Evolutionary conservation across 2,888 invertebrate genomes (phyloP), one percentile per base, ranked within the genome.

Genomic region (Caenorhabditis sp.): DNA sequence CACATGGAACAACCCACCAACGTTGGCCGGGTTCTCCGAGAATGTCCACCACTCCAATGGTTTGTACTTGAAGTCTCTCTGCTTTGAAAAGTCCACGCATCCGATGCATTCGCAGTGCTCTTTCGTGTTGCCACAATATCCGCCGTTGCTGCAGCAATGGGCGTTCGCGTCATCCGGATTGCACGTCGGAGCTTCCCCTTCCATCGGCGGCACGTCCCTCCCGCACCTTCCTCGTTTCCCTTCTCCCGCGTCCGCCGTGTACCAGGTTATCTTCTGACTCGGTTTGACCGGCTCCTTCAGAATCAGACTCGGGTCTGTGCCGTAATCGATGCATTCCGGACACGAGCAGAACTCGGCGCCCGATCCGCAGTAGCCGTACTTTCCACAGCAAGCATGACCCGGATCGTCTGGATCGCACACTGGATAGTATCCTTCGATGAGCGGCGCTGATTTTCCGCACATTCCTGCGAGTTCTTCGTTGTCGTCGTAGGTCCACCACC

Each of bases 321-420:
- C 87, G 56, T 88, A 87, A 53, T 87, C 83, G 2, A 87, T 83
- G 66, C 89, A 89, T 27, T 80, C 84, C 7, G 83, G 78, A 73
- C 89, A 89, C n/a, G 79, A 77, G 71, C 89, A 89, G 77, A 82
- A 89, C n/a, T 87, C 84, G 6, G 84, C 71, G 0, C 89, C 89
- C 3, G 79, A 76, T 17, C 89, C 89, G 68, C 89, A 89, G 52
- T 85, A 89, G 2, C 89, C 88, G 55, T 71, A 86, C 58, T 82
- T 82, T 65, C 89, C 86, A 53, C 89, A 89, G 75, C 89, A 89
- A 39, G 87, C 79, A 61, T 87, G 86, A 7, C 86, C 88, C 2
- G 87, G 87, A 75, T 89, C 89, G 55, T 87, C 87, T 2, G 89
- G 89, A 72, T 89, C 89, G 59, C 89, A 89, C 13, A 89, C 87